These are phyloP conservation scores for Verasper variegatus DNA, from an alignment of 2,113 vertebrate genomes.

Conservation along the genomic window DNA sequence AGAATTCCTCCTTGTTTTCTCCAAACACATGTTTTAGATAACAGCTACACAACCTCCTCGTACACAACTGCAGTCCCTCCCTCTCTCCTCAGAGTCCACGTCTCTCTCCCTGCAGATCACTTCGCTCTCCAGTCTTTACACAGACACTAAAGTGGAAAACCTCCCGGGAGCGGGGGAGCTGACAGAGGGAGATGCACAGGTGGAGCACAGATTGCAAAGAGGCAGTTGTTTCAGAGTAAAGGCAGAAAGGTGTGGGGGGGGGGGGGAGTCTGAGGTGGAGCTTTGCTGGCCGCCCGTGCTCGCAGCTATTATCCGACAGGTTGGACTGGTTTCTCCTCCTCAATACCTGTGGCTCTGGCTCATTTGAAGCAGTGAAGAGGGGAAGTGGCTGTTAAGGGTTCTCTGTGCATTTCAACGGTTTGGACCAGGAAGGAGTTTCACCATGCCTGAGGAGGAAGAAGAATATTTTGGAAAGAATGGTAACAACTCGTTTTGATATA, in stretches of 20 bases:
- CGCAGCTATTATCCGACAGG: slow-evolving; percentile 58
- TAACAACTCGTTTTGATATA: slow-evolving; percentile 42
- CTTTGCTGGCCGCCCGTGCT: not conserved
- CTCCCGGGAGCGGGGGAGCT: slow-evolving; percentile 20
- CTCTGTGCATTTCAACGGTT: not conserved
- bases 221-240: slow-evolving; percentile 31
- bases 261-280: slow-evolving; percentile 45
- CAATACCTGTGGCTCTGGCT: slow-evolving; percentile 4
- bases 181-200: slow-evolving; percentile 39
- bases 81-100: not conserved
- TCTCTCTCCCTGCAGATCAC: not conserved
- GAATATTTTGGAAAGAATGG: slow-evolving; percentile 71
- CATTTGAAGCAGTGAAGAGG: slow-evolving; percentile 7
- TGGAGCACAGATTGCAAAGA: slow-evolving; percentile 45
- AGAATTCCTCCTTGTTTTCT: slow-evolving; percentile 25
- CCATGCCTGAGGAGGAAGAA: slow-evolving; percentile 65
- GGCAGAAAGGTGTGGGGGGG: not conserved
- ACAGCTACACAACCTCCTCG: not conserved
- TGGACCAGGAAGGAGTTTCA: slow-evolving; percentile 25
- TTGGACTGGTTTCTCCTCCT: slow-evolving; percentile 67
- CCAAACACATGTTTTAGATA: slow-evolving; percentile 55
- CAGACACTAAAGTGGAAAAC: not conserved
- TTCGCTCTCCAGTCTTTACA: not conserved
- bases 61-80: not conserved
- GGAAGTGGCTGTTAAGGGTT: not conserved